Evolutionary conservation across 2,797 vertebrate species (phyloP).

Genomic region (Pogonophryne albipinna): DNA sequence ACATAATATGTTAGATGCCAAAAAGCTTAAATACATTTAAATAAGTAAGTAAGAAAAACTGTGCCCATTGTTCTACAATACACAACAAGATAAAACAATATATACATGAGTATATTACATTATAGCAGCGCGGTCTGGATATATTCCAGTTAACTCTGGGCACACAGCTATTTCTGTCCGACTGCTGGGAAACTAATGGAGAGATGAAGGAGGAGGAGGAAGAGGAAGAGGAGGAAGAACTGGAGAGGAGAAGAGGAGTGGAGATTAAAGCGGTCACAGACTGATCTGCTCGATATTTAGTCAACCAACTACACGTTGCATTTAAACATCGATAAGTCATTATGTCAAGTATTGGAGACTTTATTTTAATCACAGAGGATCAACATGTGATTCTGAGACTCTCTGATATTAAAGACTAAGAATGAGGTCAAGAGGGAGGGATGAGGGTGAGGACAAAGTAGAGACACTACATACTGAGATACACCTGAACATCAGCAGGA

Average conservation of each 20-base stretch:
- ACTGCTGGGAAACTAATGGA: conserved; percentile 75
- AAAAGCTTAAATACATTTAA: no score
- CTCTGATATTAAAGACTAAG: background rate
- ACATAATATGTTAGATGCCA: no score
- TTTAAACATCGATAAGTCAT: conserved; percentile 22
- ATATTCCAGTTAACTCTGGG: conserved; percentile 69
- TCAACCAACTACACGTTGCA: background rate
- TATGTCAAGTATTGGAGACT: conserved; percentile 7
- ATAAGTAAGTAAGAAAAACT: no score
- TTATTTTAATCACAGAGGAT: conserved; percentile 15
- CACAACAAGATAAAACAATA: no score
- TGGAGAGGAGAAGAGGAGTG: conserved; percentile 17
- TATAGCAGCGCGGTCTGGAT: conserved; percentile 56
- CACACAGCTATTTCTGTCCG: conserved; percentile 77
- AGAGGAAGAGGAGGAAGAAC: conserved; percentile 17
- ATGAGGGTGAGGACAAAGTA: no score
- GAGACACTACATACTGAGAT: no score
- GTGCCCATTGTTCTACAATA: no score
- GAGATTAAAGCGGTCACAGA: conserved; percentile 18
- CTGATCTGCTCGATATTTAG: background rate
- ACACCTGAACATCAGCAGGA: no score
- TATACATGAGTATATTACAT: background rate
- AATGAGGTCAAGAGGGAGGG: conserved; percentile 36
- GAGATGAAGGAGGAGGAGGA: conserved; percentile 48
- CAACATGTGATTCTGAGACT: background rate